Evolutionary conservation across 37 sponge, comb jelly and placozoan species (phyloP).

Genomic region (Bolinopsis microptera): DNA sequence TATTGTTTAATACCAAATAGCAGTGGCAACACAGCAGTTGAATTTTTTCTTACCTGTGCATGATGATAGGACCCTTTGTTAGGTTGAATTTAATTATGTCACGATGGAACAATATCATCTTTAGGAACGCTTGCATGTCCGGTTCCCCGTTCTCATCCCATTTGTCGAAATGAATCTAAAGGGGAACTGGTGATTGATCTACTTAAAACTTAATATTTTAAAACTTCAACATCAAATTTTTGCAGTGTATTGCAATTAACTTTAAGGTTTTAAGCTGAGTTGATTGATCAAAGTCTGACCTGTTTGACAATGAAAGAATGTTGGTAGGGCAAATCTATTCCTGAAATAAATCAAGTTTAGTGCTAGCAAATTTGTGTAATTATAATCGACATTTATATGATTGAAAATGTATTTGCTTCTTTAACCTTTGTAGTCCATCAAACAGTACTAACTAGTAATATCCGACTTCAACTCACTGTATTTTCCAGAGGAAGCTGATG

Average conservation of each 20-base stretch:
- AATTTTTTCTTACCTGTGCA: constrained; percentile 12
- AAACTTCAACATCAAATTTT: too few relatives aligned
- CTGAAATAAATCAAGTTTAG: neutral
- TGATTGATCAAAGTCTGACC: too few relatives aligned
- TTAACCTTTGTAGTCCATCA: too few relatives aligned
- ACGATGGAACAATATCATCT: constrained; percentile 21
- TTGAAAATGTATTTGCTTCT: too few relatives aligned
- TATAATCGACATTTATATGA: too few relatives aligned
- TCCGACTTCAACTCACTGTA: neutral
- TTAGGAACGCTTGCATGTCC: neutral
- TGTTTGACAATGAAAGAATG: neutral
- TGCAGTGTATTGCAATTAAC: too few relatives aligned
- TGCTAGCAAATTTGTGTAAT: too few relatives aligned
- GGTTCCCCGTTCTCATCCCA: constrained; percentile 24
- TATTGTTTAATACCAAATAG: too few relatives aligned
- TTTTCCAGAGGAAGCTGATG: neutral
- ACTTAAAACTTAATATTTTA: too few relatives aligned
- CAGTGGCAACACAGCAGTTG: too few relatives aligned
- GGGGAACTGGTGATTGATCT: too few relatives aligned
- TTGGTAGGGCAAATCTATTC: neutral
- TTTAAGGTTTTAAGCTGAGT: too few relatives aligned
- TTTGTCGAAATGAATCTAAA: neutral
- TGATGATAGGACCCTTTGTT: neutral
- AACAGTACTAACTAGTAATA: neutral
- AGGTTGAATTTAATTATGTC: neutral